Evolutionary conservation across 2,888 invertebrate genomes (phyloP).

Genomic region (Ametastegia equiseti): DNA sequence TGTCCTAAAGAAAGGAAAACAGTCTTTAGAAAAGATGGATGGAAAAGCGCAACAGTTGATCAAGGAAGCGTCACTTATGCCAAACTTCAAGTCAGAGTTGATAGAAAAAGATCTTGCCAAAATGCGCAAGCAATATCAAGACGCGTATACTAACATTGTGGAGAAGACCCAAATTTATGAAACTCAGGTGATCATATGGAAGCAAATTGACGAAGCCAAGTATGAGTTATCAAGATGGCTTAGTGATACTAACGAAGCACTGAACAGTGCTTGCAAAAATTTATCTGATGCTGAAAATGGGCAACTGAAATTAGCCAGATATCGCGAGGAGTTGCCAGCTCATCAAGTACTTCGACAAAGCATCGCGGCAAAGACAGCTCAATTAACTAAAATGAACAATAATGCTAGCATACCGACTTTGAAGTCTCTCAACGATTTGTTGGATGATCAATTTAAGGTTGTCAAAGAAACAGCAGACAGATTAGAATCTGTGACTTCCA

Average conservation of each 20-base stretch:
- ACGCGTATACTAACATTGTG: constrained; percentile 83
- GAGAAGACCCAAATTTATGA: constrained; percentile 89
- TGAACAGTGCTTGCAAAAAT: constrained; percentile 87
- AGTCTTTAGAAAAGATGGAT: constrained; percentile 87
- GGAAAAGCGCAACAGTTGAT: constrained; percentile 85
- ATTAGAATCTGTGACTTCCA: constrained; percentile 85
- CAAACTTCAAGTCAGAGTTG: constrained; percentile 80
- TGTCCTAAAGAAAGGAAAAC: constrained; percentile 85
- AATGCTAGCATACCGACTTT: constrained; percentile 83
- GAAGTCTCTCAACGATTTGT: constrained; percentile 81
- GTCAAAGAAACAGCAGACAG: constrained; percentile 86
- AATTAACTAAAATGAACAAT: constrained; percentile 86
- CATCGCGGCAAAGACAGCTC: constrained; percentile 87
- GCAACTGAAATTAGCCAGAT: constrained; percentile 87
- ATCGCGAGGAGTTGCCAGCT: constrained; percentile 90
- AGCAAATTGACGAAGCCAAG: constrained; percentile 92
- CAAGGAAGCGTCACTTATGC: constrained; percentile 84
- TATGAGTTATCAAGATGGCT: constrained; percentile 91
- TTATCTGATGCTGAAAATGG: constrained; percentile 89
- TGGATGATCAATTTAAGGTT: constrained; percentile 87
- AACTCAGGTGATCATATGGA: constrained; percentile 94
- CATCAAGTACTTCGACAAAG: constrained; percentile 87
- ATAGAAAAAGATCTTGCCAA: constrained; percentile 80
- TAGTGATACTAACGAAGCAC: constrained; percentile 86
- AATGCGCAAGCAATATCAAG: constrained; percentile 84